phyloP scores from a whole-genome alignment of 2,888 invertebrate genomes.

The Callosobruchus maculatus region DNA sequence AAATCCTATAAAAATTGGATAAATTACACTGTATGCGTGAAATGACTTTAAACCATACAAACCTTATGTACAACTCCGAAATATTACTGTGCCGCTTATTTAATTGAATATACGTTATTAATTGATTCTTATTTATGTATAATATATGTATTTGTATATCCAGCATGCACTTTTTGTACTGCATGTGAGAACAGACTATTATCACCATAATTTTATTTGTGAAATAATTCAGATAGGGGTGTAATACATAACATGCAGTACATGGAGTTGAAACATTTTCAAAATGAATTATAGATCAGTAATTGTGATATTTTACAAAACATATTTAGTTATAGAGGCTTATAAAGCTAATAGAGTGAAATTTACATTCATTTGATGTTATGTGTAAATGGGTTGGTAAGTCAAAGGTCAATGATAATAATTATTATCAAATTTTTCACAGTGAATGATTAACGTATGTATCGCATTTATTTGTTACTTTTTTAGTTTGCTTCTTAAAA shows the following conservation, averaged over 20 bases:
- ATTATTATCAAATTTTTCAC: neutral
- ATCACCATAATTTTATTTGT: too few species aligned
- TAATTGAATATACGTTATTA: neutral
- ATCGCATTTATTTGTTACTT: slow-evolving; percentile 33
- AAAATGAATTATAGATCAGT: neutral
- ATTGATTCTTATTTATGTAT: neutral
- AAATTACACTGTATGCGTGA: neutral
- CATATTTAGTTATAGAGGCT: neutral
- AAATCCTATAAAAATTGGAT: neutral
- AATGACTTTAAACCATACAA: neutral
- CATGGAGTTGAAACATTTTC: neutral
- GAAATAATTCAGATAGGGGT: neutral
- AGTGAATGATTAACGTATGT: neutral
- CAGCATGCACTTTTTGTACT: neutral
- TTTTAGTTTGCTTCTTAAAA: slow-evolving; percentile 43
- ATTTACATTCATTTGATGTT: slow-evolving; percentile 1
- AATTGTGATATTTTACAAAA: neutral
- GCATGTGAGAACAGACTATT: neutral
- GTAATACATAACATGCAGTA: neutral
- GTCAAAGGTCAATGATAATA: too few species aligned
- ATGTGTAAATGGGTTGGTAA: neutral
- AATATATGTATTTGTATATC: neutral
- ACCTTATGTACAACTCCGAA: too few species aligned
- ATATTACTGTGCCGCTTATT: neutral
- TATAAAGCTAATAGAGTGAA: neutral